These are phyloP conservation scores for Pandemis heparana DNA, from an alignment of 2,888 invertebrate species.

Conservation along the genomic window DNA sequence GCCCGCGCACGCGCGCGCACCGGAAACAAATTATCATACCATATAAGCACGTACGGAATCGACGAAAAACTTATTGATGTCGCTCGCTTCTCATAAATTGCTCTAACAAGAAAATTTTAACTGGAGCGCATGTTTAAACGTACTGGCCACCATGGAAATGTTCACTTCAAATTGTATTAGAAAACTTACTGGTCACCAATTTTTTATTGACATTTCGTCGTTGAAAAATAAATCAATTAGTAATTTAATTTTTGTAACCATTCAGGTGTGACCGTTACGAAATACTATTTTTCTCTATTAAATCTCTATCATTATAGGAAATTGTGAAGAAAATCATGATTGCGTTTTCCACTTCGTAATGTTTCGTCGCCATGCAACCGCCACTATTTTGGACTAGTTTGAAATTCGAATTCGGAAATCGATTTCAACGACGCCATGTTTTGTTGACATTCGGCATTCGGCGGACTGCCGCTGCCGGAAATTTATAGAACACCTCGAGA, in stretches of 20 bases:
- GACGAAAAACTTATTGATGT: conserved; percentile 82
- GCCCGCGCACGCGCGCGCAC: conserved; percentile 82
- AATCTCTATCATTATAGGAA: conserved; percentile 32
- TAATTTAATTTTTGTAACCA: conserved; percentile 34
- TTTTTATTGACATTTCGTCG: conserved; percentile 1
- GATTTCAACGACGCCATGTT: conserved; percentile 71
- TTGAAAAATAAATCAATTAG: conserved; percentile 47
- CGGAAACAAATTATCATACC: conserved; percentile 86
- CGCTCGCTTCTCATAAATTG: conserved; percentile 78
- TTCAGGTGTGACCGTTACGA: conserved; percentile 59
- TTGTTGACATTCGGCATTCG: conserved; percentile 76
- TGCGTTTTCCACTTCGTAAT: conserved; percentile 47
- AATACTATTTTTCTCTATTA: conserved; percentile 44
- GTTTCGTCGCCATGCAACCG: conserved; percentile 50
- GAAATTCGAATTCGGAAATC: conserved; percentile 66
- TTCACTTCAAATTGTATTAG: not conserved
- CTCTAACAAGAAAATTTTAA: conserved; percentile 75
- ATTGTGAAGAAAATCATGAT: conserved; percentile 33
- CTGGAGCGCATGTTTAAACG: conserved; percentile 9
- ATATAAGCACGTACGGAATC: conserved; percentile 80
- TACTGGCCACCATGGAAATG: conserved; percentile 1
- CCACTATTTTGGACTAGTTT: conserved; percentile 56
- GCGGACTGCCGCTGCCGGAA: conserved; percentile 64
- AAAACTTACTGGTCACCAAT: not conserved
- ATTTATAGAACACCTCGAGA: conserved; percentile 64